Evolutionary conservation across 2,888 invertebrate species (phyloP).

Genomic region (Platycnemis pennipes): DNA sequence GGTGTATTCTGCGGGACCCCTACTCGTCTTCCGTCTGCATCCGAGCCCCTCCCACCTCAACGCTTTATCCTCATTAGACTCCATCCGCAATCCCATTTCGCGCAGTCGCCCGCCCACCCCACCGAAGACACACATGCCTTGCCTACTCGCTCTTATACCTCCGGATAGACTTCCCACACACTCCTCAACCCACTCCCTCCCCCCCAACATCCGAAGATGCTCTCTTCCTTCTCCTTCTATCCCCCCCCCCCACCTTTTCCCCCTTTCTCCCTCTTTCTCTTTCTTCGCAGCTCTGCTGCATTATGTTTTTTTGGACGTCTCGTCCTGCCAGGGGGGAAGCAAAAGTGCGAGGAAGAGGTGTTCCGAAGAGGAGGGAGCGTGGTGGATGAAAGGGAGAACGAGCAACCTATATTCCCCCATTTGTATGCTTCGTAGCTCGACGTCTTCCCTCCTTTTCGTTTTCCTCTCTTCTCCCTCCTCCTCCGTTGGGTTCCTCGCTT

Average conservation of each 20-base stretch:
- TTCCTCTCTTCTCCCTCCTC: neutral
- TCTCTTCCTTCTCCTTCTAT: neutral
- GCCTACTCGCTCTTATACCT: no score
- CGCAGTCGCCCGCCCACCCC: neutral
- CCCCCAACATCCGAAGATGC: neutral
- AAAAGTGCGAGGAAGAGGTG: neutral
- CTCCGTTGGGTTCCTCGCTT: neutral
- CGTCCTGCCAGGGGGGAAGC: neutral
- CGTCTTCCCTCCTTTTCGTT: neutral
- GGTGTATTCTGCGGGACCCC: neutral
- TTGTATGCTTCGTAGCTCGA: constrained; percentile 3
- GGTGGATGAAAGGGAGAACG: neutral
- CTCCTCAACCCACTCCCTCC: neutral
- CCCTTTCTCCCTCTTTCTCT: neutral
- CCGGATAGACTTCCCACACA: neutral
- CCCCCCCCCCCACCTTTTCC: neutral
- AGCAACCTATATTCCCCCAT: constrained; percentile 1
- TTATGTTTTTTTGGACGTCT: neutral
- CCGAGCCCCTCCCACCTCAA: neutral
- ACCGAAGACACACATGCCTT: neutral
- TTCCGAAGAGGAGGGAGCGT: neutral
- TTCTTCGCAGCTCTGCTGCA: neutral
- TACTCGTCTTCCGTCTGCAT: neutral
- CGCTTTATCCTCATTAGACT: neutral
- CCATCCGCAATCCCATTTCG: constrained; percentile 2